Conservation (phyloP, 1,140 invertebrate species). For the Drosophila serrata region DNA sequence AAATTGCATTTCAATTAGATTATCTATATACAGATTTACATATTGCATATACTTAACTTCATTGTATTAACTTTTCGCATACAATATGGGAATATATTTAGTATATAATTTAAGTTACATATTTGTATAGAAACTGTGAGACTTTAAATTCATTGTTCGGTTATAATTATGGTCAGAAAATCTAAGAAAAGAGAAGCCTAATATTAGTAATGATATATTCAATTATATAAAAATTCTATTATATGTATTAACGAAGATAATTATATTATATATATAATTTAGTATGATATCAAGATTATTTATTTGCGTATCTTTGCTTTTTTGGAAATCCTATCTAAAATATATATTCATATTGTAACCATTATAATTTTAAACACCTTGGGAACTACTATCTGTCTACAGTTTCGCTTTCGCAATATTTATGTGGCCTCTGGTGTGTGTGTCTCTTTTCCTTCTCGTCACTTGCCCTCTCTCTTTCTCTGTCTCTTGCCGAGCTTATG, state of each 20-base stretch:
- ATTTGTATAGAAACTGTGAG: neutral
- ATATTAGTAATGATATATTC: neutral
- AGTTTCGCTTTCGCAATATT: slow-evolving; percentile 8
- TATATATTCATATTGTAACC: neutral
- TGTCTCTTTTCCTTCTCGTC: slow-evolving; percentile 24
- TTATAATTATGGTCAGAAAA: neutral
- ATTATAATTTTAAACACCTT: neutral
- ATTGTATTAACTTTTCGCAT: neutral
- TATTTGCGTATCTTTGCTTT: too few relatives aligned
- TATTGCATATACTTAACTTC: neutral
- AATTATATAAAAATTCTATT: neutral
- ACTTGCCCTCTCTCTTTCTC: slow-evolving; percentile 15
- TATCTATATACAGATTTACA: neutral
- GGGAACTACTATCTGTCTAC: neutral
- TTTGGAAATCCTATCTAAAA: too few relatives aligned
- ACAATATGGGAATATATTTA: neutral
- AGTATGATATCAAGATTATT: too few relatives aligned
- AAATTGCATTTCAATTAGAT: neutral
- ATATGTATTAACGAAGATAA: too few relatives aligned
- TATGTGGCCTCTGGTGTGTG: slow-evolving; percentile 45
- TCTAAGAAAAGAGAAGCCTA: neutral
- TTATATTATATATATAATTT: too few relatives aligned
- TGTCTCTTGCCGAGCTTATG: slow-evolving; percentile 38
- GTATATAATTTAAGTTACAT: neutral
- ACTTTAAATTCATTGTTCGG: neutral